Evolutionary conservation across 2,888 invertebrate genomes (phyloP).

Genomic region (Arrhopalites spinosus): DNA sequence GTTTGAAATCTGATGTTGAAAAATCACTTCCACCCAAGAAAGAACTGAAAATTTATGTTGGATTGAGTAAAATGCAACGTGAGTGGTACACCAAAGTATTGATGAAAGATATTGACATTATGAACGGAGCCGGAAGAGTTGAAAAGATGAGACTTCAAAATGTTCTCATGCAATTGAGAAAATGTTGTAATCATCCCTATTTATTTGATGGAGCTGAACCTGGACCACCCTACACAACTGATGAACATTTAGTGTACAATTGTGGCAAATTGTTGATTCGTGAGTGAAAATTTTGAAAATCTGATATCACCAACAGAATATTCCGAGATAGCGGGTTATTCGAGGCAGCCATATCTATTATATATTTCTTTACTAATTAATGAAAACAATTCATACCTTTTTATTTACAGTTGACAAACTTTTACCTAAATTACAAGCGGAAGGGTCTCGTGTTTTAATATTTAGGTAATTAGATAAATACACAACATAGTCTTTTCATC

Average conservation of each 20-base stretch:
- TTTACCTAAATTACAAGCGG: conserved; percentile 83
- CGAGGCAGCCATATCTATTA: too few relatives aligned
- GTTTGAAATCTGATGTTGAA: conserved; percentile 97
- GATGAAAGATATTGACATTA: conserved; percentile 98
- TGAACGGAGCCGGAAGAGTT: conserved; percentile 95
- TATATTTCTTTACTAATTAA: too few relatives aligned
- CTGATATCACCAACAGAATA: too few relatives aligned
- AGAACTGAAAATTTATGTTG: conserved; percentile 95
- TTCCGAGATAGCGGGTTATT: too few relatives aligned
- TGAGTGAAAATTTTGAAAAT: too few relatives aligned
- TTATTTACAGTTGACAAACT: conserved; percentile 98
- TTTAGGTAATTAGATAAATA: too few relatives aligned
- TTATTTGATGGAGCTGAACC: conserved; percentile 99
- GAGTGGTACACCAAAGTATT: conserved; percentile 99
- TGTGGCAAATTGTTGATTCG: conserved; percentile 94
- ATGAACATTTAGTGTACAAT: conserved; percentile 89
- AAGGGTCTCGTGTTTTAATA: conserved; percentile 89
- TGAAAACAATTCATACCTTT: too few relatives aligned
- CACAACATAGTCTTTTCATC: too few relatives aligned
- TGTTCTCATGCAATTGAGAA: conserved; percentile 97
- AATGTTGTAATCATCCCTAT: conserved; percentile 98
- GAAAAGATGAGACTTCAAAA: conserved; percentile 98
- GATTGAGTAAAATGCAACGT: conserved; percentile 97
- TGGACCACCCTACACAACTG: conserved; percentile 97
- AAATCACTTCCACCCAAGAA: conserved; percentile 96